phyloP scores from a whole-genome alignment of 2,888 invertebrate species.

The Drosophila merina region DNA sequence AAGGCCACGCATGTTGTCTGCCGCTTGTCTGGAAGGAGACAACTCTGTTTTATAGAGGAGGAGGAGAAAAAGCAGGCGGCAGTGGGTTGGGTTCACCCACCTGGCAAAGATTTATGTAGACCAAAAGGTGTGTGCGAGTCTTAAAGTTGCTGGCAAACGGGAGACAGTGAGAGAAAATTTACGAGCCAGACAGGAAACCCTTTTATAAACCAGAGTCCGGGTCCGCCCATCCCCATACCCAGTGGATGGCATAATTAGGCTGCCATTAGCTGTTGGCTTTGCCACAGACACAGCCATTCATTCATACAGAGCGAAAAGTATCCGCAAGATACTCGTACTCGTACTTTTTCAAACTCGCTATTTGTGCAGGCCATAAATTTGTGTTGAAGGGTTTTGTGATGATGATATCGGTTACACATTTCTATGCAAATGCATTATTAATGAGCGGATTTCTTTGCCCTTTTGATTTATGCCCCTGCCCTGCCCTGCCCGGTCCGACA shows the following conservation, averaged over 20 bases:
- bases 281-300: conserved; percentile 13
- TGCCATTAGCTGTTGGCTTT: conserved; percentile 64
- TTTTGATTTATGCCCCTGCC: conserved; percentile 62
- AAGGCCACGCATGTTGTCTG: conserved; percentile 72
- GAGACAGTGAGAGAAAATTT: conserved; percentile 59
- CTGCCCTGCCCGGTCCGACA: conserved; percentile 41
- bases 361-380: conserved; percentile 57
- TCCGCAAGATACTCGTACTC: conserved; percentile 40
- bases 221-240: not conserved
- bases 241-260: conserved; percentile 72
- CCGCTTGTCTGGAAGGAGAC: conserved; percentile 61
- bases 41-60: conserved; percentile 16
- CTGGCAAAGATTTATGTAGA: conserved; percentile 74
- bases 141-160: conserved; percentile 53
- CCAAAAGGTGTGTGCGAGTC: conserved; percentile 61
- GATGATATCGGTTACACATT: conserved; percentile 56
- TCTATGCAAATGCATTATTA: conserved; percentile 73
- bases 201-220: conserved; percentile 6
- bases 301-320: conserved; percentile 35
- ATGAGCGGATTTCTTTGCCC: conserved; percentile 54
- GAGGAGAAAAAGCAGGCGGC: not conserved
- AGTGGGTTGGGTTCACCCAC: conserved; percentile 56
- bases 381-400: conserved; percentile 39
- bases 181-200: conserved; percentile 47
- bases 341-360: conserved; percentile 35